Evolutionary conservation across 2,113 vertebrate species (phyloP), one percentile per base, ranked within the genome.

Genomic region (Ictidomys tridecemlineatus): DNA sequence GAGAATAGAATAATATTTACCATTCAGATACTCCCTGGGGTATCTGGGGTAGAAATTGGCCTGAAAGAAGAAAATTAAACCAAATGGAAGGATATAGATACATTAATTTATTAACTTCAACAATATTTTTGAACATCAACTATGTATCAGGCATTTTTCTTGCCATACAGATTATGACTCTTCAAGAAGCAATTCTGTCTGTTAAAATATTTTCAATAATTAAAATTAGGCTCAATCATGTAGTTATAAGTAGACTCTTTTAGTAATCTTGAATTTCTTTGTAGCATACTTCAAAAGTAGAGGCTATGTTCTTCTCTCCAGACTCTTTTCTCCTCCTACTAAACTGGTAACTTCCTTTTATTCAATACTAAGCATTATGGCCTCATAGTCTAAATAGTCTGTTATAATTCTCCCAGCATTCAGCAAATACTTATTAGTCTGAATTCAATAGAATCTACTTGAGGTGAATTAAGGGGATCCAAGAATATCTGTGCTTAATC

Each of bases 141-240:
- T 37, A 5, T 26, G 13, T 63, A 63, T 17, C 22, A 76, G 37
- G 0, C 14, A 30, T 58, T 91, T 89, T 63, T 42, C 37, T 92
- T 96, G 2, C 17, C 48, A 48, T 14, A 88, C 61, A 18, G 11
- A 94, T 85, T 89, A 73, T 82, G 91, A 32, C 20, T 82, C 5
- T 83, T 78, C 4, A 78, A 85, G 56, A 88, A 93, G 32, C 26
- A 96, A 42, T 82, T 48, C 74, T n/a, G 34, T 4, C 51, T 78
- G 10, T 86, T 90, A 84, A 83, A 82, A 85, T 73, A 85, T 86
- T 89, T 89, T 56, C 18, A 84, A 10, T 79, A 73, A 72, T 37
- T 94, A 28, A 94, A 96, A 48, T 63, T 39, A 13, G 9, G 84
- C 2, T 9, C 17, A 45, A n/a, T 67, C 24, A 45, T n/a, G 3